Evolutionary conservation across 2,888 invertebrate species (phyloP), one percentile per base, ranked within the genome.

Genomic region (Papilio demoleus): DNA sequence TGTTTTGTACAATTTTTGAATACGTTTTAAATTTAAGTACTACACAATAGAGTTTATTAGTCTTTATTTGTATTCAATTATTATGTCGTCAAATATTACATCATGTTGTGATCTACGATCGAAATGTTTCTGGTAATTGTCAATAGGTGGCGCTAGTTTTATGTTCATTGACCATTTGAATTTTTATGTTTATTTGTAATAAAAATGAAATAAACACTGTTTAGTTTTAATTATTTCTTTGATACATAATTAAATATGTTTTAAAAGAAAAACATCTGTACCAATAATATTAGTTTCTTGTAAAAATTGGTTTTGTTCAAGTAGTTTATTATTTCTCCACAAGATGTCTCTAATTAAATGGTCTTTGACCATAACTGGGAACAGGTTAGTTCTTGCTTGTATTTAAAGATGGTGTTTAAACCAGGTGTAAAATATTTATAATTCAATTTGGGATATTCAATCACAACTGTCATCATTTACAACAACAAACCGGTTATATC

Each of bases 111-210:
- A 27, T 4, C 58, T 47, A 68, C 59, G 0, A 38, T 67, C 62
- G 40, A 24, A 24, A n/a, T 40, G 17, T 38, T 68, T 50, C 17
- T 42, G 6, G 9, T 24, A 22, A 24, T 6, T 34, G 24, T 31
- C 3, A 34, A 45, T 58, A 88, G 88, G 82, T 81, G 86, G 75
- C 83, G 71, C 63, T 72, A 61, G 14, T 60, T 11, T 50, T 71
- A 80, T 79, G 81, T 76, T 79, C 77, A 53, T 56, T 17, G 75
- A 75, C 76, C 78, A 76, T 72, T 70, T 64, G 42, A n/a, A 5
- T 12, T 47, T 56, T 64, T 14, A 24, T 19, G 34, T 40, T 17
- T 9, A 14, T 45, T 62, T 24, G 2, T 14, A 31, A 40, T 36
- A 58, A 27, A 19, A 19, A 19, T 27, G 3, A 12, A 4, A 17